Conservation (phyloP, 1,140 invertebrate species). For the Euura saliciscinereae region DNA sequence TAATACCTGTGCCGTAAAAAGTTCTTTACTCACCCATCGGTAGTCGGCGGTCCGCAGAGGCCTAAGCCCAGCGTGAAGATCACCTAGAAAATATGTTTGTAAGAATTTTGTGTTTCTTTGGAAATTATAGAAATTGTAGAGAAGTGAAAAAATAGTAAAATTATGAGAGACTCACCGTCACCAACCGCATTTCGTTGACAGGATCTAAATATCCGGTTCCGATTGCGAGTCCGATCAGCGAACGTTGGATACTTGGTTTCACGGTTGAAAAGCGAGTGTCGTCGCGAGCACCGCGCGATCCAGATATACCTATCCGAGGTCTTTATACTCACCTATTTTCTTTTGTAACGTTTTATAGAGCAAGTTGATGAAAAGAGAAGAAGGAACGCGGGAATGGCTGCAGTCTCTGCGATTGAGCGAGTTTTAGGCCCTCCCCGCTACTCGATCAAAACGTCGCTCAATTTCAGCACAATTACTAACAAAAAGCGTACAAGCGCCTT, state of each 20-base stretch:
- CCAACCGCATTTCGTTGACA: not conserved
- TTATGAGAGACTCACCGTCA: not conserved
- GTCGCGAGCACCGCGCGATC: not conserved
- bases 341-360: not conserved
- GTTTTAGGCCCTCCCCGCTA: not conserved
- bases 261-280: slow-evolving; percentile 6
- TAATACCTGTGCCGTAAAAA: too few species aligned
- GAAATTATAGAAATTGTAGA: not conserved
- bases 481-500: not conserved
- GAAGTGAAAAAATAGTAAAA: not conserved
- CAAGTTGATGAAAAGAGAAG: not conserved
- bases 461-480: not conserved
- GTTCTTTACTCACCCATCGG: not conserved
- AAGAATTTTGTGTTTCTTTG: not conserved
- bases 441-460: not conserved
- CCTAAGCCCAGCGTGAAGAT: not conserved
- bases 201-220: not conserved
- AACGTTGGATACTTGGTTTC: not conserved
- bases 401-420: not conserved
- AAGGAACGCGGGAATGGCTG: not conserved
- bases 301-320: not conserved
- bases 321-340: slow-evolving; percentile 1
- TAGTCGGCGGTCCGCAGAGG: not conserved
- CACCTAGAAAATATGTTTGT: not conserved
- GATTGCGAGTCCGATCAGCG: not conserved